Evolutionary conservation across 2,888 invertebrate genomes (phyloP).

Genomic region (Pristionchus mayeri): DNA sequence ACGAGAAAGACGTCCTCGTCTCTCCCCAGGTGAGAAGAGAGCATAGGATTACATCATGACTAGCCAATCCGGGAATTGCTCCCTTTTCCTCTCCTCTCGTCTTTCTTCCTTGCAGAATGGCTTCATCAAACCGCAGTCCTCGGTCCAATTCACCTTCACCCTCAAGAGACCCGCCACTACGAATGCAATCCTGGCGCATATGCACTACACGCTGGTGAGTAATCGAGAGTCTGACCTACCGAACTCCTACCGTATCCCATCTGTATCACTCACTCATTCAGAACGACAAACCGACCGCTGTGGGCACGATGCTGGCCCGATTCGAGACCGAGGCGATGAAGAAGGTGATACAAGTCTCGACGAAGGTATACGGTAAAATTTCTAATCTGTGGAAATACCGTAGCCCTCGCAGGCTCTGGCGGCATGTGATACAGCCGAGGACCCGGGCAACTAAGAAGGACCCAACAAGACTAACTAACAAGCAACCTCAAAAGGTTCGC

Average conservation of each 20-base stretch:
- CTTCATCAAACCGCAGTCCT: neutral
- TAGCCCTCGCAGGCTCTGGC: neutral
- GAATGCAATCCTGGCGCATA: neutral
- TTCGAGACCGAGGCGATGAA: neutral
- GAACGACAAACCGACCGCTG: neutral
- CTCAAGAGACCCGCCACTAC: neutral
- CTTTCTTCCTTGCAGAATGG: neutral
- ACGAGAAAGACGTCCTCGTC: neutral
- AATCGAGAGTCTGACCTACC: too few relatives aligned
- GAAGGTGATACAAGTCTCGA: neutral
- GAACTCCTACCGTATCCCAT: neutral
- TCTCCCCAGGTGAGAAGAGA: neutral
- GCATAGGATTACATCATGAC: too few relatives aligned
- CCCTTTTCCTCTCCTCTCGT: neutral
- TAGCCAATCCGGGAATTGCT: neutral
- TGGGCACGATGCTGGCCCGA: neutral
- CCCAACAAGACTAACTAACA: neutral
- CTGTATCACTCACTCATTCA: neutral
- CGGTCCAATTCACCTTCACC: conserved; percentile 1
- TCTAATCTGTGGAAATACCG: neutral
- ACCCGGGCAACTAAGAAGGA: neutral
- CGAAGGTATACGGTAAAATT: neutral
- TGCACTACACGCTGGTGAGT: neutral
- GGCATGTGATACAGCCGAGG: neutral
- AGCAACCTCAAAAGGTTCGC: neutral